phyloP scores from a whole-genome alignment of 30 jellyfish, hydroid and myxozoan species.

The Turritopsis dohrnii region DNA sequence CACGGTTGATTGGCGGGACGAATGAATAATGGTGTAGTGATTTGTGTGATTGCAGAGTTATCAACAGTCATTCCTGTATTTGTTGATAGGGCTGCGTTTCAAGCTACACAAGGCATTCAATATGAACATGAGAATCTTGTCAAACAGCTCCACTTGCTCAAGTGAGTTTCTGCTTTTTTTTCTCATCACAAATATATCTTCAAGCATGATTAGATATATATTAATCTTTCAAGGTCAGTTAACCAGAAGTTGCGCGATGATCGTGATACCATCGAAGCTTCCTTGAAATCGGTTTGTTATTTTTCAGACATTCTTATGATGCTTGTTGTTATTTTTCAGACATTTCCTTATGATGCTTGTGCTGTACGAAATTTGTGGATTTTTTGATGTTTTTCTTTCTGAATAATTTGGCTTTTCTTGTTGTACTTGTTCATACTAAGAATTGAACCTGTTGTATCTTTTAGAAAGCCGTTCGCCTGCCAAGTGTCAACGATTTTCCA shows the following conservation, averaged over 20 bases:
- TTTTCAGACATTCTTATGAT: no score
- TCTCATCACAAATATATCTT: not conserved
- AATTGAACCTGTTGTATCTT: not conserved
- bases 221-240: conserved; percentile 62
- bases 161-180: conserved; percentile 35
- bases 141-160: conserved; percentile 62
- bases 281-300: conserved; percentile 55
- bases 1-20: no score
- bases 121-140: conserved; percentile 82
- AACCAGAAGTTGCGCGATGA: conserved; percentile 87
- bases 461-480: conserved; percentile 53
- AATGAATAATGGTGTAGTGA: no score
- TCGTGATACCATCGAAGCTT: conserved; percentile 72
- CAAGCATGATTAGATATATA: not conserved
- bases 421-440: not conserved
- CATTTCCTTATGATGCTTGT: no score
- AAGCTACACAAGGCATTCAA: conserved; percentile 71
- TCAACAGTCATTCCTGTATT: no score
- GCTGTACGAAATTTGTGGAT: no score
- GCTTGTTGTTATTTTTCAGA: no score
- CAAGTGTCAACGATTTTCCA: conserved; percentile 54
- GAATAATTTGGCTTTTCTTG: no score
- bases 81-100: conserved; percentile 91
- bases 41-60: no score
- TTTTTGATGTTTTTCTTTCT: not conserved